Evolutionary conservation across 1,140 invertebrate species (phyloP).

Genomic region (Diploscapter pachys): DNA sequence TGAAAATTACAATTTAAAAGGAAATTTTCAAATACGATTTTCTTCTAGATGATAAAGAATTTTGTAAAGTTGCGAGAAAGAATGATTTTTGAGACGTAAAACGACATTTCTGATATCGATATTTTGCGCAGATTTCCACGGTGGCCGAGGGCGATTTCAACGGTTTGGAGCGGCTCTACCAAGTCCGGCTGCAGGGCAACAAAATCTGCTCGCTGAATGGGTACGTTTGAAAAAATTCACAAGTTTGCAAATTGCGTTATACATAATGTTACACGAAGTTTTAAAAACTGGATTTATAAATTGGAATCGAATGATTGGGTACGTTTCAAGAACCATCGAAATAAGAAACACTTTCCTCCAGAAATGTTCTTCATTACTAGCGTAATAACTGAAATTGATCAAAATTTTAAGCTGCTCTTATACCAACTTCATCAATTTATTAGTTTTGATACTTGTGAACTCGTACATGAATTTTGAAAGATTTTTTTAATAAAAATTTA

Average conservation of each 20-base stretch:
- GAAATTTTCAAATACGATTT: background rate
- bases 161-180: constrained; percentile 41
- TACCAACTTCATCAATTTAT: background rate
- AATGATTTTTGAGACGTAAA: background rate
- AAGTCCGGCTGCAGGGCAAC: constrained; percentile 47
- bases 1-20: background rate
- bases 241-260: constrained; percentile 41
- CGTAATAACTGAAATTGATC: background rate
- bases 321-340: no score
- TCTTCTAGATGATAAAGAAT: background rate
- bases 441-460: no score
- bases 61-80: background rate
- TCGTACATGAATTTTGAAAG: background rate
- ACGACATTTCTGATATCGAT: background rate
- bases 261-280: background rate
- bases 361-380: background rate
- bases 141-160: constrained; percentile 42
- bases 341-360: no score
- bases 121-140: constrained; percentile 39
- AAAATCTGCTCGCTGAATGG: constrained; percentile 43
- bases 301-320: no score
- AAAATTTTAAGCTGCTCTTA: constrained; percentile 13
- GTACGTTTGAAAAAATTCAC: constrained; percentile 36
- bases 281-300: no score
- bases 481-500: no score